A percentile compares a stretch with the other conserved stretches of the same genome.
These are phyloP conservation scores for Heterohyrax brucei DNA, from an alignment of 2,797 vertebrate genomes.

Conservation along the genomic window DNA sequence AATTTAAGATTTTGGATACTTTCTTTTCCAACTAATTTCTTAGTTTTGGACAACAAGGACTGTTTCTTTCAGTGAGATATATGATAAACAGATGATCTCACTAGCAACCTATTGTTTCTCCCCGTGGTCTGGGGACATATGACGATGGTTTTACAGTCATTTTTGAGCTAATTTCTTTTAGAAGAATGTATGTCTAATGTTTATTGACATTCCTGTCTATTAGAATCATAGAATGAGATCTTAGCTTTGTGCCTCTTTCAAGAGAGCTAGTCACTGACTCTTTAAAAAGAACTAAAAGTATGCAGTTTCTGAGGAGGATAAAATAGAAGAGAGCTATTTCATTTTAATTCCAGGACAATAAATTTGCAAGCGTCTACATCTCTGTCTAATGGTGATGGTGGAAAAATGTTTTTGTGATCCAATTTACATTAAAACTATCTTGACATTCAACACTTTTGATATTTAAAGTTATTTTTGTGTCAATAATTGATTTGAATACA, in stretches of 20 bases:
- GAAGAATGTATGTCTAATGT: background rate
- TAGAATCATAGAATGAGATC: background rate
- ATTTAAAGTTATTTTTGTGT: constrained; percentile 12
- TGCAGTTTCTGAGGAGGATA: background rate
- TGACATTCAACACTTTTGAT: background rate
- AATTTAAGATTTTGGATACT: background rate
- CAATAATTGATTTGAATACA: constrained; percentile 25
- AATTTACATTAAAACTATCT: constrained; percentile 43
- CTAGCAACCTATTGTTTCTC: background rate
- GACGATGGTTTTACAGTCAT: background rate
- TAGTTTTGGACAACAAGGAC: background rate
- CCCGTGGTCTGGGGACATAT: background rate
- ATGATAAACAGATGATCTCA: background rate
- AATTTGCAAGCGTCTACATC: background rate
- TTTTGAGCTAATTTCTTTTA: constrained; percentile 45
- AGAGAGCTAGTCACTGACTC: background rate
- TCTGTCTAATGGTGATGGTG: background rate
- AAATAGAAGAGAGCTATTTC: background rate
- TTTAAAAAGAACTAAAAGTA: constrained; percentile 55
- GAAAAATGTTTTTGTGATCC: background rate
- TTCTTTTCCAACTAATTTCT: constrained; percentile 23
- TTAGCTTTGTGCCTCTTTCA: constrained; percentile 10
- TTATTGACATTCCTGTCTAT: background rate
- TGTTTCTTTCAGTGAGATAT: background rate
- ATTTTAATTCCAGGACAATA: constrained; percentile 34